These are phyloP conservation scores for Anniella stebbinsi DNA, from an alignment of 2,797 vertebrate species.

Conservation along the genomic window DNA sequence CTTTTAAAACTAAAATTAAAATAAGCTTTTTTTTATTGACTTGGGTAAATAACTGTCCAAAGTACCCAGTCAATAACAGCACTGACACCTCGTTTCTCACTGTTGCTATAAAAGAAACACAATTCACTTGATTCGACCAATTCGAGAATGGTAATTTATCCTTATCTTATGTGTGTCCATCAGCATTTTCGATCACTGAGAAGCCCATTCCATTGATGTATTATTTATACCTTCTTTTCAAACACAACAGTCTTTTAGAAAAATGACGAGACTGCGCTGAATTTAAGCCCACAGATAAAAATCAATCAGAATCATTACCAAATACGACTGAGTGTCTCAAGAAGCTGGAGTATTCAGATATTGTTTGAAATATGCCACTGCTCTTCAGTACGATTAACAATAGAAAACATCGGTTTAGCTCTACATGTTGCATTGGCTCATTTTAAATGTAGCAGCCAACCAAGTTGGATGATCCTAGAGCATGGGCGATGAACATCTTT, in stretches of 20 bases:
- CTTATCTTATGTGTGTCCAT: background rate
- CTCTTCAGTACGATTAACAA: background rate
- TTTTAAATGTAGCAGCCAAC: background rate
- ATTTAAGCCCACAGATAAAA: background rate
- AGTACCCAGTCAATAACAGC: background rate
- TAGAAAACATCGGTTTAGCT: background rate
- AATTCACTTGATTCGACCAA: slow-evolving; percentile 18
- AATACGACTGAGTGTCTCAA: background rate
- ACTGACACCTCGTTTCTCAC: background rate
- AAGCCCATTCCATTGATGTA: background rate
- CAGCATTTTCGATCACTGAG: slow-evolving; percentile 36
- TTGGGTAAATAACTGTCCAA: slow-evolving; percentile 14
- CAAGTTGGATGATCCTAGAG: background rate
- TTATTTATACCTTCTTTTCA: background rate
- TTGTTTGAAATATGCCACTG: background rate
- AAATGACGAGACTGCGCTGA: background rate
- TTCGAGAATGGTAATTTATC: slow-evolving; percentile 26
- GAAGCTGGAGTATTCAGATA: background rate
- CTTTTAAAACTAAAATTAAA: background rate
- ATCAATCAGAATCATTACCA: background rate
- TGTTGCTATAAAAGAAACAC: background rate
- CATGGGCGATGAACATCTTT: no score
- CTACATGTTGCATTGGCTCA: background rate
- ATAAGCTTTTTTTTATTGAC: background rate
- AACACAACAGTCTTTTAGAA: background rate